Conservation (phyloP, 2,113 vertebrate species). For the Triplophysa tibetana region DNA sequence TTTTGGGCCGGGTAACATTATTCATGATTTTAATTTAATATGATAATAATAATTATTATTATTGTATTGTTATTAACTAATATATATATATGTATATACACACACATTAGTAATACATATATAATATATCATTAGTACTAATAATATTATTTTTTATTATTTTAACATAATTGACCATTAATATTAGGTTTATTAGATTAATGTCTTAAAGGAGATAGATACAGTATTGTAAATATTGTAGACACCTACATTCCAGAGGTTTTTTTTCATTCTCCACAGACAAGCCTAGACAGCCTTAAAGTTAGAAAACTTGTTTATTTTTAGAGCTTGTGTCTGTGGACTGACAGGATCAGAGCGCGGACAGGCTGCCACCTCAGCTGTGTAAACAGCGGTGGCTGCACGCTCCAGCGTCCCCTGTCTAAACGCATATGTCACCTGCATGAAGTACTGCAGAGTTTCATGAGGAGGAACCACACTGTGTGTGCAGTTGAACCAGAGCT, state of each 20-base stretch:
- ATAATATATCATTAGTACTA: no score
- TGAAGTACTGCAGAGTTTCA: neutral
- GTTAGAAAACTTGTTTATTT: slow-evolving; percentile 11
- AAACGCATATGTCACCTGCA: slow-evolving; percentile 9
- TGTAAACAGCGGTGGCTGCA: neutral
- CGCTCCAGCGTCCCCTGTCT: neutral
- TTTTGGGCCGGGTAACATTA: no score
- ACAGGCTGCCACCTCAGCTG: slow-evolving; percentile 9
- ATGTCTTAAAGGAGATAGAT: neutral
- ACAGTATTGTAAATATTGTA: neutral
- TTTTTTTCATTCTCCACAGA: neutral
- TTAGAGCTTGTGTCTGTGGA: slow-evolving; percentile 7
- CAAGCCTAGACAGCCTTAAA: slow-evolving; percentile 4
- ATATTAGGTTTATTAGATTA: no score
- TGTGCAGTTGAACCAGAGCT: neutral
- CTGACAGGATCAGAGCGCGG: neutral
- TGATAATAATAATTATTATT: no score
- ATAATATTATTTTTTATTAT: no score
- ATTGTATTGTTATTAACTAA: no score
- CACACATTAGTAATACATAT: no score
- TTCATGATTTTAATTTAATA: no score
- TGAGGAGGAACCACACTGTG: neutral
- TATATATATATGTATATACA: no score
- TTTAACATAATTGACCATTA: no score
- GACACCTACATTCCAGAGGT: neutral